Base-by-base conservation (phyloP, 1,140 invertebrate species). In the Diachasma alloeum region DNA sequence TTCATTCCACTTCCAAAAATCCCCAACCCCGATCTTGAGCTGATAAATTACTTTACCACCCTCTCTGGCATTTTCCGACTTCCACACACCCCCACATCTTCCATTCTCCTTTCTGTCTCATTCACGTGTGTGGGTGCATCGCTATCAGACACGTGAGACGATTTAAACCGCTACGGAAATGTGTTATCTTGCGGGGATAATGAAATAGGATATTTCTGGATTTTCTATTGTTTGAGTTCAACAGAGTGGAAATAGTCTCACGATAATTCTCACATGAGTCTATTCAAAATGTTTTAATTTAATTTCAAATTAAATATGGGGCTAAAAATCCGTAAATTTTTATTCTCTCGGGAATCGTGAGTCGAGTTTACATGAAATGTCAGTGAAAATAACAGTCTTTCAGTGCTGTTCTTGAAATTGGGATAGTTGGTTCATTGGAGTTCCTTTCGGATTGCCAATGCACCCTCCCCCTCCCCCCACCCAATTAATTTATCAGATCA, bases 391-490 rank as follows among this genome's bases (percentile, higher is more conserved):
- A 26, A 63, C 53, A 6, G 59, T 63, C 59, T 63, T 31, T 63
- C 59, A 63, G 22, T 63, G 19, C 22, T 63, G 59, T 63, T 63
- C 74, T 44, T 69, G 74, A 76, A 76, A 76, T 71, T 76, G 59
- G 74, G 68, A 70, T 76, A 70, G 74, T 76, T 76, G 59, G 74
- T 76, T 76, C 74, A 76, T 76, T 76, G 71, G 74, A 70, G 74
- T 71, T 76, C 69, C 71, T 76, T 76, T 76, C 74, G 68, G 74
- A 71, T 76, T 70, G 74, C 73, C 59, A 24, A 4, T 67, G 63
- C 24, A 3, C 4, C 59, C 59, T 17, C 19, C 10, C 22, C 4
- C 59, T 26, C 59, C n/a, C n/a, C n/a, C n/a, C n/a, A n/a, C n/a
- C n/a, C n/a, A n/a, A n/a, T n/a, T n/a, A n/a, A n/a, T n/a, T n/a